Conservation (phyloP, 2,113 vertebrate genomes). For the Crotalus helleri region DNA sequence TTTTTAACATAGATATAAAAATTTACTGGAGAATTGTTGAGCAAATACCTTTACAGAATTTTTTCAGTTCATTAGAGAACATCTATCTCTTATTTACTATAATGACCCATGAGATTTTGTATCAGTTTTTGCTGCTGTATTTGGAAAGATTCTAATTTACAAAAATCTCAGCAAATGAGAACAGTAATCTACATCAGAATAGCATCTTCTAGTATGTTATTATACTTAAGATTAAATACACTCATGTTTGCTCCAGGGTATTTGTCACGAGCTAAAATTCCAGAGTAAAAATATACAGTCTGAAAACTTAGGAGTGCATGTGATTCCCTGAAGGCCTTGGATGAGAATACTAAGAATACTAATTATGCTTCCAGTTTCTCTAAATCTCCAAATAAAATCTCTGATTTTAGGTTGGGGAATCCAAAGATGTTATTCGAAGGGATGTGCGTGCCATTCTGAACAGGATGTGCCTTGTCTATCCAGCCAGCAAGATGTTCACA, state of each 20-base stretch:
- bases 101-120: not conserved
- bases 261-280: not conserved
- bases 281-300: not conserved
- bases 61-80: not conserved
- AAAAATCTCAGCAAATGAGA: not conserved
- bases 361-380: not conserved
- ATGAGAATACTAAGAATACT: not conserved
- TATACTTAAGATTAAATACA: not conserved
- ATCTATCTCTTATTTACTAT: not conserved
- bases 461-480: conserved; percentile 93
- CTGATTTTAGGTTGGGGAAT: conserved; percentile 85
- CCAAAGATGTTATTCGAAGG: conserved; percentile 93
- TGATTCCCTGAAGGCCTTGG: not conserved
- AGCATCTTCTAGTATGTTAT: not conserved
- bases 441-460: conserved; percentile 91
- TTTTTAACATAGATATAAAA: not conserved
- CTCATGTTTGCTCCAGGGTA: not conserved
- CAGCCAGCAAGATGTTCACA: conserved; percentile 94
- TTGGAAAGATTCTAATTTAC: not conserved
- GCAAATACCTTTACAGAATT: not conserved
- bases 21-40: not conserved
- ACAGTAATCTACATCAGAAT: not conserved
- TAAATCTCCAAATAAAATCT: not conserved
- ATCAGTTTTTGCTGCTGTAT: not conserved
- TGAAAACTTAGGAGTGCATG: not conserved